Evolutionary conservation across 2,888 invertebrate genomes (phyloP), one percentile per base, ranked within the genome.

Genomic region (Eupithecia pulchellata): DNA sequence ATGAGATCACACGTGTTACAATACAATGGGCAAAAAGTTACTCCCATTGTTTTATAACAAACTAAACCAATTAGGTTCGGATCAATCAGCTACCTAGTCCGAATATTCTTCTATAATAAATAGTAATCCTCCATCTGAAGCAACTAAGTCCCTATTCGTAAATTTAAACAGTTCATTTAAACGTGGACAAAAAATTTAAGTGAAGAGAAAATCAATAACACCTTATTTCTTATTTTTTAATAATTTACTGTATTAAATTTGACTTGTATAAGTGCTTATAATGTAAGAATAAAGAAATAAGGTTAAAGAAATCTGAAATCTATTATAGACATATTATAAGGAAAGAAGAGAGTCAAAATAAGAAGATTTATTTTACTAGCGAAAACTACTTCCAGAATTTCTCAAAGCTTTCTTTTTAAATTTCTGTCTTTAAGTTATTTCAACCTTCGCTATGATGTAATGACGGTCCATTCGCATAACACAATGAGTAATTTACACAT

Each of bases 1-100:
- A 69, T 77, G 75, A 77, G 71, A 71, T 75, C 74, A 75, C 83
- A 82, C 79, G 84, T 82, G 80, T 71, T 72, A 73, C 71, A 70
- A 73, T 75, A 74, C 75, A 73, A 80, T 78, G 76, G 75, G 52
- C 52, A 64, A 67, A 68, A 80, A 78, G 72, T 78, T 82, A 17
- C 36, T 58, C 34, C 64, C 20, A 69, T 69, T 62, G 68, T 70
- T 62, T 64, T 69, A 67, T 67, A 67, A 62, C 73, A 67, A 73
- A 73, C 73, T 64, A 69, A 55, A 32, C 58, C 29, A 60, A 60
- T n/a, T 25, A 25, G 20, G 32, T 17, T 52, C 13, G 11, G 25
- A 52, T 20, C 47, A 11, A 52, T 20, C 20, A 13, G 13, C 3
- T 47, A 47, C 42, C 9, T 20, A 20, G 42, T 47, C 9, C 2